Evolutionary conservation across 2,888 invertebrate species (phyloP).

Genomic region (Malachius bipustulatus): DNA sequence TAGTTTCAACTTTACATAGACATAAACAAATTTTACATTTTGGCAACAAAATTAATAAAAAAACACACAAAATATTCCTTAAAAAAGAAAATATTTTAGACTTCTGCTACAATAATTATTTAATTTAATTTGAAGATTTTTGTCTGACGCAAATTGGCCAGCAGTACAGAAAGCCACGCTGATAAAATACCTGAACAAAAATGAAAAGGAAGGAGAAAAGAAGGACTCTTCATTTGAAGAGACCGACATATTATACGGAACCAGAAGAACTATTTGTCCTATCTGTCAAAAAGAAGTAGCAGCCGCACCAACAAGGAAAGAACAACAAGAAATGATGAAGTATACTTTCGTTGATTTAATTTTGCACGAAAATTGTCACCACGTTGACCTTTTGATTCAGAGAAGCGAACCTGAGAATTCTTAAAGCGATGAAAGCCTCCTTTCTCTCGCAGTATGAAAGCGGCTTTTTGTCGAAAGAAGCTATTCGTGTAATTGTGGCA

Average conservation of each 20-base stretch:
- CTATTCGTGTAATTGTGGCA: constrained; percentile 43
- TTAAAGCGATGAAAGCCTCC: constrained; percentile 50
- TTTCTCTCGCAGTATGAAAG: constrained; percentile 53
- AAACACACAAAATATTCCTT: too few species aligned
- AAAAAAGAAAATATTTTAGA: too few species aligned
- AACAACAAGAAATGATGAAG: constrained; percentile 46
- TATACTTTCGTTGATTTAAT: too few species aligned
- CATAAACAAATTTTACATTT: too few species aligned
- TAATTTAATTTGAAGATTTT: constrained; percentile 33
- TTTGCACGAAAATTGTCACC: too few species aligned
- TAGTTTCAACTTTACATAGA: too few species aligned
- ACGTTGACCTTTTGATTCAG: constrained; percentile 22
- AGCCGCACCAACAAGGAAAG: constrained; percentile 45
- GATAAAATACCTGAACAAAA: constrained; percentile 47
- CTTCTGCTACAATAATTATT: too few species aligned
- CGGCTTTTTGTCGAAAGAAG: constrained; percentile 48
- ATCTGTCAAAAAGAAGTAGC: constrained; percentile 46
- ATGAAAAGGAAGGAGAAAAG: constrained; percentile 40
- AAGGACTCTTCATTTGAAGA: too few species aligned
- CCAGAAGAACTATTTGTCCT: constrained; percentile 42
- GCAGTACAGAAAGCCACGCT: constrained; percentile 43
- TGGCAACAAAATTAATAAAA: too few species aligned
- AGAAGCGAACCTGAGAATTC: constrained; percentile 46
- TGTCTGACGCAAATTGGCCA: constrained; percentile 52
- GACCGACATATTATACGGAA: constrained; percentile 36